phyloP scores from a whole-genome alignment of 1,140 invertebrate genomes.

The Himalopsyche phryganea region DNA sequence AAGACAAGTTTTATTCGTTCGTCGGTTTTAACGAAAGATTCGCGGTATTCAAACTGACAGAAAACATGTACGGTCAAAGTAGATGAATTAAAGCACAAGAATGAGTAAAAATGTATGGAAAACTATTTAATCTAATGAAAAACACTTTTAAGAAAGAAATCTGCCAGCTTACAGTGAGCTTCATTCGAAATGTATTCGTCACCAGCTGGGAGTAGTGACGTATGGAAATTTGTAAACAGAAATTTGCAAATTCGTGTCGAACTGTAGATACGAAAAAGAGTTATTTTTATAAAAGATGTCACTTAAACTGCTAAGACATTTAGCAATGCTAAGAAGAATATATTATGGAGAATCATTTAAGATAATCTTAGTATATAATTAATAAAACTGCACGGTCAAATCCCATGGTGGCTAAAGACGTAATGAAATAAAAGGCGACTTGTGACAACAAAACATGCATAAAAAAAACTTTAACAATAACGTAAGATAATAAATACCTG shows the following conservation, averaged over 20 bases:
- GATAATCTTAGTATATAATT: conserved; percentile 6
- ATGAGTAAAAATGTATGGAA: not conserved
- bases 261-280: conserved; percentile 8
- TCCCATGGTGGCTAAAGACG: conserved; percentile 43
- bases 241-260: conserved; percentile 18
- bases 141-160: conserved; percentile 15
- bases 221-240: conserved; percentile 32
- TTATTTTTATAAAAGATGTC: conserved; percentile 14
- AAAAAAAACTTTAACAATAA: conserved; percentile 19
- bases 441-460: conserved; percentile 20
- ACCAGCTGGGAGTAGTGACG: conserved; percentile 29
- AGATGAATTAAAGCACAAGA: not conserved
- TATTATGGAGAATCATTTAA: too few species aligned
- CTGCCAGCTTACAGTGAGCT: conserved; percentile 22
- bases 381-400: conserved; percentile 25
- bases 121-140: conserved; percentile 5
- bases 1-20: not conserved
- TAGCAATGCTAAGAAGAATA: not conserved
- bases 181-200: conserved; percentile 28
- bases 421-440: conserved; percentile 39
- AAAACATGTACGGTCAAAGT: not conserved
- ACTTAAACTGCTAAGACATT: conserved; percentile 8
- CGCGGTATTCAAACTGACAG: not conserved
- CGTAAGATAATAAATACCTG: conserved; percentile 57
- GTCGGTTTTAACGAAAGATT: not conserved